phyloP scores from a whole-genome alignment of 2,888 invertebrate species.

The Campoletis raptor region DNA sequence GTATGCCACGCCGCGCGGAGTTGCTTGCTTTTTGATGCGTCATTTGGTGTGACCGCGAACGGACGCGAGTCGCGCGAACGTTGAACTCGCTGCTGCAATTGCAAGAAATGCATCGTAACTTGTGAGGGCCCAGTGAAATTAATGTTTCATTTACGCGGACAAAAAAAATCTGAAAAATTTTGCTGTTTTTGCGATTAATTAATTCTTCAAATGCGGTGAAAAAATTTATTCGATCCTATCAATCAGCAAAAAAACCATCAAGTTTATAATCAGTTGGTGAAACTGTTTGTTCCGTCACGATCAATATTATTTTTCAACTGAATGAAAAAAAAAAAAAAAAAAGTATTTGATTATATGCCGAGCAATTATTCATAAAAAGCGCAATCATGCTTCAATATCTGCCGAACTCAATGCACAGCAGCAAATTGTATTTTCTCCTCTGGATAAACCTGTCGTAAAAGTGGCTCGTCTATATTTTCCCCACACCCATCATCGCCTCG shows the following conservation, averaged over 20 bases:
- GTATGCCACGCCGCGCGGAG: slow-evolving; percentile 19
- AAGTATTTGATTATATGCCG: background rate
- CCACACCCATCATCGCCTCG: slow-evolving; percentile 21
- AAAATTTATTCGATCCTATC: background rate
- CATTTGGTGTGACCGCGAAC: slow-evolving; percentile 62
- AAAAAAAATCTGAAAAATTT: background rate
- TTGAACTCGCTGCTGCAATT: slow-evolving; percentile 63
- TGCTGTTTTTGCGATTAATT: background rate
- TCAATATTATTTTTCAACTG: background rate
- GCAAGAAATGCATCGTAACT: slow-evolving; percentile 48
- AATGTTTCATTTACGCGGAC: background rate
- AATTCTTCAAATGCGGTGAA: background rate
- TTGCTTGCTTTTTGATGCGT: slow-evolving; percentile 58
- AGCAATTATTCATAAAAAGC: slow-evolving; percentile 6
- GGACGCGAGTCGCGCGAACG: slow-evolving; percentile 60
- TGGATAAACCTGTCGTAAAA: slow-evolving; percentile 9
- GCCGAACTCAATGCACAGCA: background rate
- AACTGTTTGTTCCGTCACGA: background rate
- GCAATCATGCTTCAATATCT: background rate
- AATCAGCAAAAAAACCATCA: background rate
- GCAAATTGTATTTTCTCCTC: slow-evolving; percentile 28
- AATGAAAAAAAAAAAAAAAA: background rate
- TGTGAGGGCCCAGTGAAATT: slow-evolving; percentile 6
- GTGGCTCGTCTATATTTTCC: background rate
- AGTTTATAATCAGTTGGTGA: background rate